phyloP scores from a whole-genome alignment of 2,797 vertebrate genomes.

The Enteromius viviparus region DNA sequence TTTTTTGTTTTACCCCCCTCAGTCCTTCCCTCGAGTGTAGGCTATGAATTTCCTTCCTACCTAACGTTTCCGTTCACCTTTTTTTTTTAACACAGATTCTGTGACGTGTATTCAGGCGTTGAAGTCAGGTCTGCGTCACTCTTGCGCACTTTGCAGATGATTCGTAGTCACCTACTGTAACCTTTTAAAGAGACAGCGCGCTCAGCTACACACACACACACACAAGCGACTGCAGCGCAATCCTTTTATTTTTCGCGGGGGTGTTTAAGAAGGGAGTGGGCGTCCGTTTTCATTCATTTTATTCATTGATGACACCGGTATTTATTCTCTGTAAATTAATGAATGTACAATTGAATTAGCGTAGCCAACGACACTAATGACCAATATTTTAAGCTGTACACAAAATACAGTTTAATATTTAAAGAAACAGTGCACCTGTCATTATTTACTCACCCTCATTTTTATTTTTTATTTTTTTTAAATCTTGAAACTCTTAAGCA shows the following conservation, averaged over 20 bases:
- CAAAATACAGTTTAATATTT: neutral
- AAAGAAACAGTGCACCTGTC: neutral
- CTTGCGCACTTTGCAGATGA: slow-evolving; percentile 83
- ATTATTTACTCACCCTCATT: neutral
- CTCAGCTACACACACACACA: neutral
- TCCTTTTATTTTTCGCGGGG: slow-evolving; percentile 55
- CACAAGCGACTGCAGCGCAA: slow-evolving; percentile 65
- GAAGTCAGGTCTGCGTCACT: slow-evolving; percentile 81
- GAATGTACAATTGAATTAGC: neutral
- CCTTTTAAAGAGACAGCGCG: slow-evolving; percentile 72
- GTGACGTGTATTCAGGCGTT: slow-evolving; percentile 74
- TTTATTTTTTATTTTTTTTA: neutral
- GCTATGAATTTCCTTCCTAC: slow-evolving; percentile 47
- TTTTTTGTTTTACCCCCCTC: neutral
- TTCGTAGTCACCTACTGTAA: slow-evolving; percentile 79
- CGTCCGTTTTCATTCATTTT: slow-evolving; percentile 34
- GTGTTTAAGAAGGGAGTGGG: slow-evolving; percentile 53
- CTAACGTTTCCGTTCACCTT: slow-evolving; percentile 67
- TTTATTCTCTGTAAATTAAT: neutral
- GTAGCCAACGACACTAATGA: neutral
- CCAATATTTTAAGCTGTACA: neutral
- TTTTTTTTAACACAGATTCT: slow-evolving; percentile 56
- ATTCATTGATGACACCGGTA: slow-evolving; percentile 10
- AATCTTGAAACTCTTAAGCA: neutral
- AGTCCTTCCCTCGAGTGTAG: slow-evolving; percentile 20